Base-by-base conservation (phyloP, 1,140 invertebrate genomes). In the Sipha flava region DNA sequence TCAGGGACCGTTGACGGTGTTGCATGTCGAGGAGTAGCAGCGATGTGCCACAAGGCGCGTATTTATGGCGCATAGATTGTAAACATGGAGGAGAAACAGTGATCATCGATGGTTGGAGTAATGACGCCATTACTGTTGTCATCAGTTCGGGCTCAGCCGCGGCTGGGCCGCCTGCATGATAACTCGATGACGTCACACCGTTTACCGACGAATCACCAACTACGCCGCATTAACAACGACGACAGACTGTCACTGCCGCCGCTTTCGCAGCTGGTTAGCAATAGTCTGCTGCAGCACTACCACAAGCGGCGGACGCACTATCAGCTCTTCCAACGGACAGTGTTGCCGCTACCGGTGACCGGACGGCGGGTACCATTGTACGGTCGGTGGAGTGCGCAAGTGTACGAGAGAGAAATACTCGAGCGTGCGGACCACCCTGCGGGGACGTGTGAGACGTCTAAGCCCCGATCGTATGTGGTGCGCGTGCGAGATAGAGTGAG, bases 51-150 rank as follows among this genome's bases (percentile, higher is more conserved):
- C n/a, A n/a, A n/a, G n/a, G 37, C 5, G 12, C 21, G 2, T 21
- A 43, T 43, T 66, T 66, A 66, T 66, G 34, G 31, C 16, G 37
- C 3, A 40, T 2, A 2, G 1, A 10, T 26, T 1, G 26, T 62
- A 1, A 3, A 21, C 64, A 21, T 43, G 64, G 37, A 66, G 64
- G 62, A 66, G 1, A 75, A 49, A 40, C 45, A 31, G 14, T 5
- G 12, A 5, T 75, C 72, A 75, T 26, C 49, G 72, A 54, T 75
- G 72, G 21, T 34, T 14, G 45, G 64, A 75, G 40, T n/a, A 75
- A 75, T 75, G 49, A 31, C 68, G 68, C n/a, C n/a, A n/a, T 72
- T 16, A 26, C n/a, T 26, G 72, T 75, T 75, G 72, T 75, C 72
- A 75, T 75, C 72, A 31, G 47, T 54, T 31, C 6, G 31, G n/a